Conservation (phyloP, 2,797 vertebrate species). For the Danio albolineatus region DNA sequence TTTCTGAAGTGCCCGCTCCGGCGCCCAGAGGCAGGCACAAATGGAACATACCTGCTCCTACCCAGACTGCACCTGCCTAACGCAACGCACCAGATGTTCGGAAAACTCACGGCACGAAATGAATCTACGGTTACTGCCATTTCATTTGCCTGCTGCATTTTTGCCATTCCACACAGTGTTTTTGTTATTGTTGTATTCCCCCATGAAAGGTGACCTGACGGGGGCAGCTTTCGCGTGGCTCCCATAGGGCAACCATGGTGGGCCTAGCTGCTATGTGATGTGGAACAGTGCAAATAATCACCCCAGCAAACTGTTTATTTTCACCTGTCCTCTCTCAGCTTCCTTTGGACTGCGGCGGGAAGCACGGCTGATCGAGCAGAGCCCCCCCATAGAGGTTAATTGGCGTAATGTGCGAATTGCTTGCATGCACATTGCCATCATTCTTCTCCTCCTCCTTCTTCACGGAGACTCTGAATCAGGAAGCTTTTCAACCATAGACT, state of each 20-base stretch:
- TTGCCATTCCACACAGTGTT: conserved; percentile 63
- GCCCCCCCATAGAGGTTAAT: conserved; percentile 54
- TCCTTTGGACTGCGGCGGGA: conserved; percentile 21
- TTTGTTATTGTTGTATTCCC: conserved; percentile 65
- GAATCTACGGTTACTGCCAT: conserved; percentile 50
- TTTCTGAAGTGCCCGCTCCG: conserved; percentile 11
- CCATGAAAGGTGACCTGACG: conserved; percentile 55
- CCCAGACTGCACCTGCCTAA: conserved; percentile 47
- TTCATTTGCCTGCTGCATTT: conserved; percentile 56
- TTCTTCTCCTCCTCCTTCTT: conserved; percentile 46
- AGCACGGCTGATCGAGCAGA: conserved; percentile 51
- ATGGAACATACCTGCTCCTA: conserved; percentile 39
- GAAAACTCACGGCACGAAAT: conserved; percentile 31
- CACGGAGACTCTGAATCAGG: not conserved
- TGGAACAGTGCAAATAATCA: conserved; percentile 64
- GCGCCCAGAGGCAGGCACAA: conserved; percentile 8
- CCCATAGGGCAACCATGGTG: conserved; percentile 35
- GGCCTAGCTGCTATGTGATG: conserved; percentile 57
- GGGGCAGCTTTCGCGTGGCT: conserved; percentile 30
- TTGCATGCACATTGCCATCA: conserved; percentile 28
- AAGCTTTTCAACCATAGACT: conserved; percentile 9
- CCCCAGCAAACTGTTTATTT: conserved; percentile 61
- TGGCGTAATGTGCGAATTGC: conserved; percentile 50
- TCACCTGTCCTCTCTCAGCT: conserved; percentile 56
- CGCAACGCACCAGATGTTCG: conserved; percentile 48